Conservation (phyloP, 2,113 vertebrate genomes). For the Rhynchopsitta pachyrhyncha region DNA sequence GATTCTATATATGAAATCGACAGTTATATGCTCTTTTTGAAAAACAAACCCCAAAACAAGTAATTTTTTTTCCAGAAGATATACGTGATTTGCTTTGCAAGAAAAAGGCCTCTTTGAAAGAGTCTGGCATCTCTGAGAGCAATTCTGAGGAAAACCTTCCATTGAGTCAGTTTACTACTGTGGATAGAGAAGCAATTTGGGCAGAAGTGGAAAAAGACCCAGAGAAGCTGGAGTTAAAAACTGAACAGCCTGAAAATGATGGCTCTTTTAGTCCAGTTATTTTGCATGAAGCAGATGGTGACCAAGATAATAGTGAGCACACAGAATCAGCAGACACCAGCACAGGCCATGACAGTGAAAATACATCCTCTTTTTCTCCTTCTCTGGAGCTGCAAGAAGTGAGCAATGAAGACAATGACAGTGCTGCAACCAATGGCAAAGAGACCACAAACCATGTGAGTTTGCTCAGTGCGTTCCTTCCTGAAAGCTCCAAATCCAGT, state of each 20-base stretch:
- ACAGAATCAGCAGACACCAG: conserved; percentile 93
- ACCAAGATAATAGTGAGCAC: conserved; percentile 83
- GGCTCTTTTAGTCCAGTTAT: neutral
- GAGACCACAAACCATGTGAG: neutral
- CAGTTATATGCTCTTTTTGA: neutral
- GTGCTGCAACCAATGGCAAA: neutral
- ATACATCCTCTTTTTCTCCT: conserved; percentile 85
- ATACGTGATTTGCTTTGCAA: conserved; percentile 69
- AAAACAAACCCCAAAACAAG: neutral
- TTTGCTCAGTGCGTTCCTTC: neutral
- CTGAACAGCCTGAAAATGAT: conserved; percentile 45
- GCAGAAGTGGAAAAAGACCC: conserved; percentile 85
- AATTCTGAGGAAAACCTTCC: conserved; percentile 73
- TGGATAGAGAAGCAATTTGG: conserved; percentile 93
- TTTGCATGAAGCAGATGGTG: neutral
- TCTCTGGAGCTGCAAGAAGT: conserved; percentile 72
- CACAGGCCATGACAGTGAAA: conserved; percentile 82
- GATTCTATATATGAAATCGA: neutral
- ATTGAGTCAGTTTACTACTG: conserved; percentile 76
- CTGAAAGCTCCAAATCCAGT: conserved; percentile 25
- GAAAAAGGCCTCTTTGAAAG: conserved; percentile 71
- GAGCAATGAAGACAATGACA: conserved; percentile 70
- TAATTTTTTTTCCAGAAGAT: conserved; percentile 44
- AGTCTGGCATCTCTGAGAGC: conserved; percentile 42
- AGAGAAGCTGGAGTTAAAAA: conserved; percentile 38